phyloP scores from a whole-genome alignment of 92 coral and sea anemone species.

The Bergia puertoricense region DNA sequence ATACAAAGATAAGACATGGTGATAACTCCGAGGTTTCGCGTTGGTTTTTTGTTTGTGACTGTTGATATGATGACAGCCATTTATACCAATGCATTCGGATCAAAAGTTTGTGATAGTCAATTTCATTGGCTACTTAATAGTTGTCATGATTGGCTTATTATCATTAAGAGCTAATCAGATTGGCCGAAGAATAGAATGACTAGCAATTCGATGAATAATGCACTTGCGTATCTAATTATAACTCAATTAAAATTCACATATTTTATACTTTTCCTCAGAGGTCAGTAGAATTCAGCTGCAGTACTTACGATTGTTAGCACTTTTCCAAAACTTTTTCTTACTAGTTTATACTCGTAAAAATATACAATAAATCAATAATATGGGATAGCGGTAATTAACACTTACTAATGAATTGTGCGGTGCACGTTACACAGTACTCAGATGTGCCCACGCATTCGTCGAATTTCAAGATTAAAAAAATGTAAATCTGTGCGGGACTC shows the following conservation, averaged over 20 bases:
- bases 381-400: too few relatives aligned
- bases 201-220: neutral
- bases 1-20: neutral
- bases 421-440: too few relatives aligned
- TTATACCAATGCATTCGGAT: neutral
- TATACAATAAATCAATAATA: too few relatives aligned
- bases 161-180: neutral
- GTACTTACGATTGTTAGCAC: too few relatives aligned
- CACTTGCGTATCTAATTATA: neutral
- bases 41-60: neutral
- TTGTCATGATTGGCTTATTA: neutral
- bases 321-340: too few relatives aligned
- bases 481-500: too few relatives aligned
- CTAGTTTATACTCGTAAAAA: too few relatives aligned
- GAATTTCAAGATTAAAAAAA: too few relatives aligned
- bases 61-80: neutral
- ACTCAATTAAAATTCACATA: neutral
- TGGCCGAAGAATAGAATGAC: neutral
- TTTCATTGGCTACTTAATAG: neutral
- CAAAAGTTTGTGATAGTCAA: neutral
- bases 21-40: neutral
- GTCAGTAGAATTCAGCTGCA: neutral
- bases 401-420: too few relatives aligned
- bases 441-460: too few relatives aligned
- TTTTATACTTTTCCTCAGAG: neutral